phyloP scores from a whole-genome alignment of 1,140 invertebrate species.

The Babylonia areolata region DNA sequence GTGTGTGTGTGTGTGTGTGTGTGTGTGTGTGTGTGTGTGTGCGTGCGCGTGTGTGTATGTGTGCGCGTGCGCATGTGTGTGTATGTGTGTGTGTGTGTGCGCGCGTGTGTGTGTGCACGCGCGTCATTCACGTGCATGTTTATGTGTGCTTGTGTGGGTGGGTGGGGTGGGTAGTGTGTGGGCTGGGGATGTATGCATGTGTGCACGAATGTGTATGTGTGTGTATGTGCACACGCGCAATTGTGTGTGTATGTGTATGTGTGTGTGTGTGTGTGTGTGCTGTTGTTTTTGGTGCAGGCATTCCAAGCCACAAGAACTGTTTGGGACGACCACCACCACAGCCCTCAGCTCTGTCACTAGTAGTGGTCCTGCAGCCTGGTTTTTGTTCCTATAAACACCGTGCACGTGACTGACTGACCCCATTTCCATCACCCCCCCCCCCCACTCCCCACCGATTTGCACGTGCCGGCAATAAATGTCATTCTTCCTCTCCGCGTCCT shows the following conservation, averaged over 20 bases:
- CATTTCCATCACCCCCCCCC: too few species aligned
- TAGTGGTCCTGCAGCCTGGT: too few species aligned
- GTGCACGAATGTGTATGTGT: too few species aligned
- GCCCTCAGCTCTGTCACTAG: too few species aligned
- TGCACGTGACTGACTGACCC: too few species aligned
- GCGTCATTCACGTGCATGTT: background rate
- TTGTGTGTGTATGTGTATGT: background rate
- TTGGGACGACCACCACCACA: too few species aligned
- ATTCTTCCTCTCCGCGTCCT: too few species aligned
- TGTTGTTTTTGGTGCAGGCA: too few species aligned
- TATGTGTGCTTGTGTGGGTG: background rate
- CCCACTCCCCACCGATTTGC: too few species aligned
- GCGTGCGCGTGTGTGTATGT: background rate
- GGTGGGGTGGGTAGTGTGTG: background rate
- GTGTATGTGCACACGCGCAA: background rate
- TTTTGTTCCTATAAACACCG: too few species aligned
- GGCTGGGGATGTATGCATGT: background rate
- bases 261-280: background rate
- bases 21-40: conserved; percentile 1
- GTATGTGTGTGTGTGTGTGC: background rate
- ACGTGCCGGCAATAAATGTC: too few species aligned
- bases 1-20: background rate
- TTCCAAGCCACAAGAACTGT: too few species aligned
- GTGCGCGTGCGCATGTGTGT: background rate
- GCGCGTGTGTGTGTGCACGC: background rate